Evolutionary conservation across 1,140 invertebrate species (phyloP).

Genomic region (Brachionus manjavacas): DNA sequence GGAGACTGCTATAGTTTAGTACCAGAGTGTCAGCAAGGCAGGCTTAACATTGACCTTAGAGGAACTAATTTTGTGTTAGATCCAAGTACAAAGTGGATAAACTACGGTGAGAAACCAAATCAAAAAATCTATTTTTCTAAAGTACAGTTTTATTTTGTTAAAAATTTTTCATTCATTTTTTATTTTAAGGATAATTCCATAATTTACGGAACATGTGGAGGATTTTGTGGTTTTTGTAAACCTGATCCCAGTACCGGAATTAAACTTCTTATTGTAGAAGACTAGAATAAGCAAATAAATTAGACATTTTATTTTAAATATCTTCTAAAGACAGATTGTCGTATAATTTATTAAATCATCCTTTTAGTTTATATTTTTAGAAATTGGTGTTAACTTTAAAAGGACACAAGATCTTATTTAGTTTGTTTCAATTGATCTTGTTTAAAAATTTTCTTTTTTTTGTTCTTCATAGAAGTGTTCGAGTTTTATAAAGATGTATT

Average conservation of each 20-base stretch:
- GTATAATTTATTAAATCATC: not conserved
- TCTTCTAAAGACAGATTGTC: not conserved
- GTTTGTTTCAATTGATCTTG: not conserved
- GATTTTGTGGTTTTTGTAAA: constrained; percentile 37
- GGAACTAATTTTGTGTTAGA: constrained; percentile 21
- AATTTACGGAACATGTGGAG: constrained; percentile 33
- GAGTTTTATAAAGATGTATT: not conserved
- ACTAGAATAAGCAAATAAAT: not conserved
- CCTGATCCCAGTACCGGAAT: constrained; percentile 27
- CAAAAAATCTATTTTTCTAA: constrained; percentile 24
- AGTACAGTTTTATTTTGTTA: not conserved
- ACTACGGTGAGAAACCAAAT: constrained; percentile 7
- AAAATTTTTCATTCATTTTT: not conserved
- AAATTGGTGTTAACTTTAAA: not conserved
- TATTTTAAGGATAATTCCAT: constrained; percentile 12
- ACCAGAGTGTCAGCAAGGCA: constrained; percentile 29
- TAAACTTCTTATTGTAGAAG: constrained; percentile 21
- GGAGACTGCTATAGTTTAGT: constrained; percentile 32
- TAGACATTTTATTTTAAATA: not conserved
- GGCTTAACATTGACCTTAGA: constrained; percentile 35
- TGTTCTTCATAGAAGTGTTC: not conserved
- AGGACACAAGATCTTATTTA: not conserved
- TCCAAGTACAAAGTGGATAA: not conserved
- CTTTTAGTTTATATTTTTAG: not conserved
- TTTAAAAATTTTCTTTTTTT: not conserved